Percentiles rank a stretch among this genome's conserved stretches.
Evolutionary conservation across 1,140 invertebrate genomes (phyloP).

Genomic region (Temnothorax curvispinosus): DNA sequence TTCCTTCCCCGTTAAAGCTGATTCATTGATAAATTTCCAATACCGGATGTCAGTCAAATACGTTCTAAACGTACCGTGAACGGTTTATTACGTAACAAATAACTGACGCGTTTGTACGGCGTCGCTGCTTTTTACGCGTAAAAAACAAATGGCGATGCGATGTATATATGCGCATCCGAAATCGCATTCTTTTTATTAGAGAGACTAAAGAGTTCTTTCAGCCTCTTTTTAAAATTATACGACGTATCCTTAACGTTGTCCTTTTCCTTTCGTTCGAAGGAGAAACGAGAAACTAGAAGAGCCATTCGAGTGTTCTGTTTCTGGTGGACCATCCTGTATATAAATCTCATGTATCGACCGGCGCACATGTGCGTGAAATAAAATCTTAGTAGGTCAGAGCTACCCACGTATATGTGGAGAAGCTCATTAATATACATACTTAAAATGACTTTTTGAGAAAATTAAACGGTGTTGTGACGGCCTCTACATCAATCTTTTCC

Average conservation of each 20-base stretch:
- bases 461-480: background rate
- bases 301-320: background rate
- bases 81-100: background rate
- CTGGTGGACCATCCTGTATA: slow-evolving; percentile 27
- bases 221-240: background rate
- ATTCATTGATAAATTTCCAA: slow-evolving; percentile 52
- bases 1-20: slow-evolving; percentile 10
- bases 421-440: slow-evolving; percentile 16
- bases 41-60: background rate
- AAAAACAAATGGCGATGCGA: background rate
- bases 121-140: background rate
- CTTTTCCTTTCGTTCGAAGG: background rate
- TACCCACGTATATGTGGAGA: background rate
- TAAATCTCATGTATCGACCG: slow-evolving; percentile 47
- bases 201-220: background rate
- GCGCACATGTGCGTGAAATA: slow-evolving; percentile 18
- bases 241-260: background rate
- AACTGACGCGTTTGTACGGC: too few relatives aligned
- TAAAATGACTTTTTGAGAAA: slow-evolving; percentile 5
- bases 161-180: background rate
- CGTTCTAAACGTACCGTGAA: background rate
- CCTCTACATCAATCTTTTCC: background rate
- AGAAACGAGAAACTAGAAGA: background rate
- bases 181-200: background rate
- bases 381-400: slow-evolving; percentile 46